phyloP scores from a whole-genome alignment of 2,888 invertebrate genomes.

The Perithous albicinctus region DNA sequence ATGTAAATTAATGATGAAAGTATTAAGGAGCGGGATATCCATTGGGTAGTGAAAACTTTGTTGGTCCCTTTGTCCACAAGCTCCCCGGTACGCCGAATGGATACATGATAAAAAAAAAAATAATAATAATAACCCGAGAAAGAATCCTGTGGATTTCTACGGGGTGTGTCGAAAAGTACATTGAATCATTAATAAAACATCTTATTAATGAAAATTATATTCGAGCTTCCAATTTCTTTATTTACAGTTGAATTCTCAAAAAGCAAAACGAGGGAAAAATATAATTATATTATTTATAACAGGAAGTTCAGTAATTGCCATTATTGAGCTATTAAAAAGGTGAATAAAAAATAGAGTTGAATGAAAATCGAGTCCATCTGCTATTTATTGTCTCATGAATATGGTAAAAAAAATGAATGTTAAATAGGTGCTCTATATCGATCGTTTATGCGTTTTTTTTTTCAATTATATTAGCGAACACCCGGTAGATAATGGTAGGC shows the following conservation, averaged over 20 bases:
- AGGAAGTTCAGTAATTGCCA: neutral
- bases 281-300: neutral
- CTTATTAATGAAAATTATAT: neutral
- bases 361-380: neutral
- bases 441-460: neutral
- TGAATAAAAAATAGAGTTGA: no score
- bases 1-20: constrained; percentile 20
- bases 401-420: neutral
- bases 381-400: neutral
- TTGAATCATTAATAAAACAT: neutral
- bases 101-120: constrained; percentile 9
- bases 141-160: neutral
- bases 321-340: no score
- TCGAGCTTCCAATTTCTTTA: neutral
- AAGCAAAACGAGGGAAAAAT: neutral
- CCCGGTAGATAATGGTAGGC: constrained; percentile 60
- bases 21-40: neutral
- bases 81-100: constrained; percentile 5
- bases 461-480: constrained; percentile 25
- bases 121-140: no score
- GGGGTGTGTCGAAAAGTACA: neutral
- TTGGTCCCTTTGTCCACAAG: constrained; percentile 8
- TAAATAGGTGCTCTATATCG: neutral
- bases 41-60: constrained; percentile 11
- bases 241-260: constrained; percentile 10